phyloP scores from a whole-genome alignment of 2,797 vertebrate genomes.

The Sternarchorhynchus goeldii region DNA sequence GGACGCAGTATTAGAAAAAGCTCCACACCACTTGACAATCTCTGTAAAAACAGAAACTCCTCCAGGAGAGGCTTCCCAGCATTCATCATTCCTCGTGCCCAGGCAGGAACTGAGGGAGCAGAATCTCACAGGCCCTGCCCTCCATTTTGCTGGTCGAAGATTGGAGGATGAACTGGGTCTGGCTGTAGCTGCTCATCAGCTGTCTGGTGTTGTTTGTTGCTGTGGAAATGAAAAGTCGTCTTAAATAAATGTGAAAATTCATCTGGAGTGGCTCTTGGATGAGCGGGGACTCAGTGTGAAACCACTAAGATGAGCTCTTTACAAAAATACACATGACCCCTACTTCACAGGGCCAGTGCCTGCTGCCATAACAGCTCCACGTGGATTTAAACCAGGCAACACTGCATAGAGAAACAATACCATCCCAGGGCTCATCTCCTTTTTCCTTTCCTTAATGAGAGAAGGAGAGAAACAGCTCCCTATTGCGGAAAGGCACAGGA shows the following conservation, averaged over 20 bases:
- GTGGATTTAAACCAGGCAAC: conserved; percentile 30
- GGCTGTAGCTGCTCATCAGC: conserved; percentile 47
- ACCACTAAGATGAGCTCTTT: conserved; percentile 36
- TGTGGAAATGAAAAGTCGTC: conserved; percentile 49
- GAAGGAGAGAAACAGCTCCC: not conserved
- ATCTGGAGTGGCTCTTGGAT: conserved; percentile 33
- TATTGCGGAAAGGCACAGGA: too few relatives aligned
- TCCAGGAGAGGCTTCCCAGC: conserved; percentile 29
- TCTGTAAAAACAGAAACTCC: conserved; percentile 45
- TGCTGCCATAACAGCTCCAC: conserved; percentile 34
- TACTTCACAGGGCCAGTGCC: conserved; percentile 40
- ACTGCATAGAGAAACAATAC: conserved; percentile 8
- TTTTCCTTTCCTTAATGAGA: not conserved
- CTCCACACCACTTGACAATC: conserved; percentile 47
- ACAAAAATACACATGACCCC: conserved; percentile 44
- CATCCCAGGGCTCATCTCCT: not conserved
- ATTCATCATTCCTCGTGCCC: conserved; percentile 50
- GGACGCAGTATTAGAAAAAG: conserved; percentile 43
- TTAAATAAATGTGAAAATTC: conserved; percentile 50
- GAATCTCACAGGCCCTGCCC: conserved; percentile 47
- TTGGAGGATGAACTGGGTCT: conserved; percentile 50
- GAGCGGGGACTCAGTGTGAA: conserved; percentile 12
- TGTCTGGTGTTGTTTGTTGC: conserved; percentile 35
- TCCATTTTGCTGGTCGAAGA: conserved; percentile 56
- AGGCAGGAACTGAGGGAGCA: conserved; percentile 32